Conservation (phyloP, 1,140 invertebrate species). For the Hycleus cichorii region DNA sequence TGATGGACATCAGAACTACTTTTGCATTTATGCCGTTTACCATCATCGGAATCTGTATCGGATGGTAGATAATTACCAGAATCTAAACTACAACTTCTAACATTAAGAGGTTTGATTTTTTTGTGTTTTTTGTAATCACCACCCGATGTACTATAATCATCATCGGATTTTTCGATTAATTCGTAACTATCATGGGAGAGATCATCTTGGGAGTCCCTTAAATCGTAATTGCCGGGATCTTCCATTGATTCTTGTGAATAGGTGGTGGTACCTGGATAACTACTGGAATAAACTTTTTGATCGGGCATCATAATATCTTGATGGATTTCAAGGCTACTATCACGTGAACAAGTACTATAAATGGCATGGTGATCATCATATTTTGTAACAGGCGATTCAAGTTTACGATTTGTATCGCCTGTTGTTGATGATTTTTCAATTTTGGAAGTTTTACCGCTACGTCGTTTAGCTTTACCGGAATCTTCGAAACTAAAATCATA, state of each 20-base stretch:
- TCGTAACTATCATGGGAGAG: slow-evolving; percentile 85
- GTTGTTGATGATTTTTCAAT: slow-evolving; percentile 1
- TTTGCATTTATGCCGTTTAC: slow-evolving; percentile 50
- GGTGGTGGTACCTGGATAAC: slow-evolving; percentile 72
- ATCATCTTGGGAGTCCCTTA: slow-evolving; percentile 73
- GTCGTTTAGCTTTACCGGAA: slow-evolving; percentile 52
- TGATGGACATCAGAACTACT: slow-evolving; percentile 51
- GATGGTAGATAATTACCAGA: slow-evolving; percentile 58
- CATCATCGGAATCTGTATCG: slow-evolving; percentile 55
- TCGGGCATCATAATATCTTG: slow-evolving; percentile 48
- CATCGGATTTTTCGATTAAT: slow-evolving; percentile 66
- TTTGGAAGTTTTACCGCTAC: slow-evolving; percentile 34
- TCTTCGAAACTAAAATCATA: slow-evolving; percentile 66
- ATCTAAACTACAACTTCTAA: slow-evolving; percentile 57
- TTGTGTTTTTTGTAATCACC: slow-evolving; percentile 32
- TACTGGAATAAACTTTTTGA: slow-evolving; percentile 70
- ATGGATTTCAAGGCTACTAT: slow-evolving; percentile 52
- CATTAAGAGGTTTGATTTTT: slow-evolving; percentile 27
- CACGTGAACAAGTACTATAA: slow-evolving; percentile 49
- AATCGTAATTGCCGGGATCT: slow-evolving; percentile 48
- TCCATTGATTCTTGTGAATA: slow-evolving; percentile 54
- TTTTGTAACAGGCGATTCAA: slow-evolving; percentile 67
- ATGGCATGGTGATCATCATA: slow-evolving; percentile 61
- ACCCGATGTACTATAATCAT: slow-evolving; percentile 44
- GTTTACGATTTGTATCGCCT: slow-evolving; percentile 40